These are phyloP conservation scores for Onthophagus sagittarius DNA, from an alignment of 2,888 invertebrate species.

Conservation along the genomic window DNA sequence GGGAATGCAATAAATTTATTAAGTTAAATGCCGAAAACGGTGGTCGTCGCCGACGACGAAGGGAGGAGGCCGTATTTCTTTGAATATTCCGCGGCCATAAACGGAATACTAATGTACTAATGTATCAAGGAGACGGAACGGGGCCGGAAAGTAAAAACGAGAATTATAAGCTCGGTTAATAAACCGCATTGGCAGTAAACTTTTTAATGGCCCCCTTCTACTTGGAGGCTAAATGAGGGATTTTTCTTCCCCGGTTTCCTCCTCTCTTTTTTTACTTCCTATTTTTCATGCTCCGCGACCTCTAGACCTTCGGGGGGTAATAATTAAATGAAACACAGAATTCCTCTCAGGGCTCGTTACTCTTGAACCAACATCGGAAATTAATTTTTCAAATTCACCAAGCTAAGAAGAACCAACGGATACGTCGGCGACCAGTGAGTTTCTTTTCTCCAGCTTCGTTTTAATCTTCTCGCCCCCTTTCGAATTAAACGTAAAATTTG, in stretches of 20 bases:
- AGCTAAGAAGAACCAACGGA: no score
- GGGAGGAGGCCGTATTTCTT: conserved; percentile 12
- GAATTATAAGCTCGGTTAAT: conserved; percentile 24
- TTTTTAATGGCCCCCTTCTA: conserved; percentile 24
- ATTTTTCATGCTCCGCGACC: conserved; percentile 10
- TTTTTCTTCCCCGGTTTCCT: conserved; percentile 6
- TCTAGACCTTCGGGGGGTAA: conserved; percentile 10
- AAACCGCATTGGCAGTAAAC: conserved; percentile 26
- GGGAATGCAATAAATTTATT: conserved; percentile 26
- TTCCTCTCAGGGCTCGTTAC: conserved; percentile 25
- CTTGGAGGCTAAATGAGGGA: conserved; percentile 16
- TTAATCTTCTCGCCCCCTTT: conserved; percentile 16
- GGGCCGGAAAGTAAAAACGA: conserved; percentile 1
- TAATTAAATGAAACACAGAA: conserved; percentile 25
- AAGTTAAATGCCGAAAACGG: conserved; percentile 21
- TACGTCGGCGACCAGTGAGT: no score
- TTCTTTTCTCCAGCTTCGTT: background rate
- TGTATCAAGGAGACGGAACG: background rate
- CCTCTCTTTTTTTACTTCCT: background rate
- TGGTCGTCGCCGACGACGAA: conserved; percentile 3
- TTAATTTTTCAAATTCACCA: conserved; percentile 1
- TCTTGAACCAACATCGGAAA: conserved; percentile 8
- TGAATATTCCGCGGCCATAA: conserved; percentile 14
- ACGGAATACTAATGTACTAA: conserved; percentile 19
- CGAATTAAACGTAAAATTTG: conserved; percentile 18